phyloP scores from a whole-genome alignment of 2,797 vertebrate genomes.

The Rhinoraja longicauda region DNA sequence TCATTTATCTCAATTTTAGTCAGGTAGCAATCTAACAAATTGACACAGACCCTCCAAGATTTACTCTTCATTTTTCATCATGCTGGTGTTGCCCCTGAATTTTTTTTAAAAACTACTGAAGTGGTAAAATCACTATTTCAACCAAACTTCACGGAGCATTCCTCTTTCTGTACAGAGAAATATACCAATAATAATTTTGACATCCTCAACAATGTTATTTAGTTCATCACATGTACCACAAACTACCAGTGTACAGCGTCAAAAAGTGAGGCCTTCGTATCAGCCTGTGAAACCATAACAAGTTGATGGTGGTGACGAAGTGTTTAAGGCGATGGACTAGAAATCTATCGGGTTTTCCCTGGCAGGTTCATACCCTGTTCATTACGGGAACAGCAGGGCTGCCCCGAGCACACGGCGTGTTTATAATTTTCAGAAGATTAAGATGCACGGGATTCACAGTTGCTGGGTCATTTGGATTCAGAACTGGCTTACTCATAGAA shows the following conservation, averaged over 20 bases:
- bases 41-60: background rate
- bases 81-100: too few species aligned
- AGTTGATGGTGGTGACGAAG: background rate
- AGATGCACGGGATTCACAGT: too few species aligned
- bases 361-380: too few species aligned
- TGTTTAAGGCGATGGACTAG: too few species aligned
- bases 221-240: too few species aligned
- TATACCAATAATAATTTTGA: background rate
- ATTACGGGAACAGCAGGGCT: too few species aligned
- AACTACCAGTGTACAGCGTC: background rate
- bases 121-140: background rate
- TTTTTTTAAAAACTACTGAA: background rate
- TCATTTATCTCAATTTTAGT: background rate
- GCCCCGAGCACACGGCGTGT: too few species aligned
- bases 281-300: background rate
- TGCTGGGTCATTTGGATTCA: too few species aligned
- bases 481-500: too few species aligned
- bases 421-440: too few species aligned
- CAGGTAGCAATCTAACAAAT: background rate
- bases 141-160: background rate
- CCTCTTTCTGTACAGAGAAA: background rate
- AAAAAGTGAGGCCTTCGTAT: background rate
- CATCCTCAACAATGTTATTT: background rate
- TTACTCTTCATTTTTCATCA: background rate
- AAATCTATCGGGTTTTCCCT: too few species aligned